phyloP scores from a whole-genome alignment of 2,888 invertebrate genomes.

The Drosophila quinaria region DNA sequence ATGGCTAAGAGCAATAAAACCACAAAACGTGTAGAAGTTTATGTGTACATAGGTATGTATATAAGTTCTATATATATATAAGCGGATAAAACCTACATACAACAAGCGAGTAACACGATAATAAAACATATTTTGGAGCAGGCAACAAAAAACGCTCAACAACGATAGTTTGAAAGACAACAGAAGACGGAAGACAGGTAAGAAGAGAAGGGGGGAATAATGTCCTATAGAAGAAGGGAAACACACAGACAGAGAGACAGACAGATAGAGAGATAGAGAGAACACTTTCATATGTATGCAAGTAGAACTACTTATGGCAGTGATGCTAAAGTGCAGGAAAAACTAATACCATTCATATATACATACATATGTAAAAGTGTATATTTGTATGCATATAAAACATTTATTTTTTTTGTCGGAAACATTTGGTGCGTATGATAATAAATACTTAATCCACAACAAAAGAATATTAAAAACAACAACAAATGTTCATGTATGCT shows the following conservation, averaged over 20 bases:
- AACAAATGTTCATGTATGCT: conserved; percentile 68
- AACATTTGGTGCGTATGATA: conserved; percentile 79
- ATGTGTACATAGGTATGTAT: conserved; percentile 8
- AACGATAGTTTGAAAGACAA: conserved; percentile 55
- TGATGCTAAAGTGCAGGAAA: conserved; percentile 58
- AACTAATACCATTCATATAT: conserved; percentile 31
- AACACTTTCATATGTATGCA: conserved; percentile 32
- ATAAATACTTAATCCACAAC: conserved; percentile 80
- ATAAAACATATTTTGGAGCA: conserved; percentile 76
- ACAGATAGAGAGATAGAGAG: conserved; percentile 19
- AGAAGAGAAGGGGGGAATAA: not conserved
- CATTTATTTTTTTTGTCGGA: conserved; percentile 81
- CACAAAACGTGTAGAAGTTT: conserved; percentile 18
- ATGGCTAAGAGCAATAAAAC: conserved; percentile 43
- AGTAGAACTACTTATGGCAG: conserved; percentile 50
- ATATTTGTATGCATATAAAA: conserved; percentile 48
- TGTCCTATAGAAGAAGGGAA: conserved; percentile 1
- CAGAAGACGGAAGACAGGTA: not conserved
- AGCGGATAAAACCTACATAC: conserved; percentile 48
- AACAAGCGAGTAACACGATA: conserved; percentile 74
- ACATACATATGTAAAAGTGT: not conserved
- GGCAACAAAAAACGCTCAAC: conserved; percentile 55
- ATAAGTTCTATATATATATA: conserved; percentile 28
- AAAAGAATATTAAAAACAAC: conserved; percentile 81
- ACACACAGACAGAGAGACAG: conserved; percentile 24